Conservation (phyloP, 2,888 invertebrate genomes). For the Nezara viridula region DNA sequence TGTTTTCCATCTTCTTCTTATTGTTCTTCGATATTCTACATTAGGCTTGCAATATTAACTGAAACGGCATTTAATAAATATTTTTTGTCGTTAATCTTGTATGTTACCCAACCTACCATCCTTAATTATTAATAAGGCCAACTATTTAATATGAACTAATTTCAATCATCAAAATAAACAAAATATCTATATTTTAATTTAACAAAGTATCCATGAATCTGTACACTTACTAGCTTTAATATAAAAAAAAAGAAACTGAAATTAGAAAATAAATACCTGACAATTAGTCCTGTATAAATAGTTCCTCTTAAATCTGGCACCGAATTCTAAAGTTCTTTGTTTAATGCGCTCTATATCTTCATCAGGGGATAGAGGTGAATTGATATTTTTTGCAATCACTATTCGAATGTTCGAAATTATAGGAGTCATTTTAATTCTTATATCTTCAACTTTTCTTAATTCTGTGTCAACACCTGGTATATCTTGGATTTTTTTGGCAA, state of each 20-base stretch:
- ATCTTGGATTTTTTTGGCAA: slow-evolving; percentile 55
- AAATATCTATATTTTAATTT: too few species aligned
- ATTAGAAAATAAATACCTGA: slow-evolving; percentile 23
- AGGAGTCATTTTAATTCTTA: slow-evolving; percentile 55
- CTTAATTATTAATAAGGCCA: too few species aligned
- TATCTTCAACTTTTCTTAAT: slow-evolving; percentile 51
- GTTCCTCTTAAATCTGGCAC: slow-evolving; percentile 54
- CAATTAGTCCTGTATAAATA: slow-evolving; percentile 53
- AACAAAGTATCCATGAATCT: neutral
- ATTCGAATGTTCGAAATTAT: slow-evolving; percentile 41
- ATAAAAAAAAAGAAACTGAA: too few species aligned
- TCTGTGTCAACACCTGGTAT: slow-evolving; percentile 52
- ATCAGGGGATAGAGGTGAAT: slow-evolving; percentile 7
- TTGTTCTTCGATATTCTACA: too few species aligned
- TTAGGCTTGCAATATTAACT: too few species aligned
- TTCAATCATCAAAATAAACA: too few species aligned
- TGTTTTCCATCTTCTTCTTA: too few species aligned
- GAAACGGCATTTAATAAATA: too few species aligned
- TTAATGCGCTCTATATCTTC: slow-evolving; percentile 53
- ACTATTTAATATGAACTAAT: too few species aligned
- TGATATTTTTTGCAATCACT: slow-evolving; percentile 10
- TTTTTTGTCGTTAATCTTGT: too few species aligned
- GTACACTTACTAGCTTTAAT: too few species aligned
- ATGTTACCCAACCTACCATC: too few species aligned
- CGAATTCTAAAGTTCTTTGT: slow-evolving; percentile 56